Conservation (phyloP, 2,888 invertebrate species). For the Dasypolia templi region DNA sequence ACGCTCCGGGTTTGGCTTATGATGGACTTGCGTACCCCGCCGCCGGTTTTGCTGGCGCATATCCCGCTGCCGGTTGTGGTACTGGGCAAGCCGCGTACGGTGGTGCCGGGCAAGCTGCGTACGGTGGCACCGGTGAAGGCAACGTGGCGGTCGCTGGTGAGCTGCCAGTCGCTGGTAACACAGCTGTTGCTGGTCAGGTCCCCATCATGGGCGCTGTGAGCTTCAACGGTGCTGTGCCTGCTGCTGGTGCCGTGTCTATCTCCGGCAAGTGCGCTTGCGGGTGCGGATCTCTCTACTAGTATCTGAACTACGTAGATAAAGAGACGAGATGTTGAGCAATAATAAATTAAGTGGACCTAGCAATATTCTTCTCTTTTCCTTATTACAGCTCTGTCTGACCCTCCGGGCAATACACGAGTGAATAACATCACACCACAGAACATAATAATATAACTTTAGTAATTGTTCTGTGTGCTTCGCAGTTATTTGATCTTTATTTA, state of each 20-base stretch:
- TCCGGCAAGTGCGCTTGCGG: conserved; percentile 63
- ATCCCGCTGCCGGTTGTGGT: neutral
- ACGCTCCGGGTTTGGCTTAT: no score
- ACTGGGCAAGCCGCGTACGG: no score
- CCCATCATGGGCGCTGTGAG: conserved; percentile 43
- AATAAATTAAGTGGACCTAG: no score
- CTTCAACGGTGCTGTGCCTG: conserved; percentile 67
- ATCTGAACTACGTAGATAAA: no score
- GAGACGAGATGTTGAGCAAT: no score
- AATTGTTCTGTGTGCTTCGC: no score
- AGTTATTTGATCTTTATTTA: no score
- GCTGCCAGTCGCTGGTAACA: conserved; percentile 1
- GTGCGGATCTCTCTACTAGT: conserved; percentile 18
- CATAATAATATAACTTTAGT: no score
- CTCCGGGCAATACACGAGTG: no score
- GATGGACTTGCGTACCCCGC: neutral
- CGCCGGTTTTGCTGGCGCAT: neutral
- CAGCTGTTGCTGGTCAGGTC: conserved; percentile 4
- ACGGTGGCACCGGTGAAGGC: conserved; percentile 1
- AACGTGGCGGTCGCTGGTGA: conserved; percentile 12
- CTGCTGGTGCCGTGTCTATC: conserved; percentile 67
- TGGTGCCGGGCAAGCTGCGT: neutral
- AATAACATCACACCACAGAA: no score
- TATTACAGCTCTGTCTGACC: no score
- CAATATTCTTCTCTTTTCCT: no score